Base-by-base conservation (phyloP, 1,140 invertebrate species). In the Diorhabda sublineata region DNA sequence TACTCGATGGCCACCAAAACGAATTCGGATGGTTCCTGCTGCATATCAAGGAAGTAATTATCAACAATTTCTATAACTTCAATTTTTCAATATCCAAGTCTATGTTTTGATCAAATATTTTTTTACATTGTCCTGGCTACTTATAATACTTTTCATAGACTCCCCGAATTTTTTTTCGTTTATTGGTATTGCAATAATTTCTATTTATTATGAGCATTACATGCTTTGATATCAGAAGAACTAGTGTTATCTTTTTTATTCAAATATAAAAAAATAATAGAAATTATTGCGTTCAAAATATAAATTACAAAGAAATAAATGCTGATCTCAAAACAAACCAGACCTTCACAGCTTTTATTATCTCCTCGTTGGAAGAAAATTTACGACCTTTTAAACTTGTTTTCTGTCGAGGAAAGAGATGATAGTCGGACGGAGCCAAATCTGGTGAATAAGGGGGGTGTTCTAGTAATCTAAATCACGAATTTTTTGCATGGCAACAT, bases 221-320 rank as follows among this genome's bases (percentile, higher is more conserved):
- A 52, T 52, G 45, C 45, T 52, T 52, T 9, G 5, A 52, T 52
- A 52, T 52, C 45, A 52, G 45, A 26, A 26, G 26, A 52, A 52
- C 45, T 52, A 52, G 45, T 52, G 45, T 52, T 52, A 52, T 52
- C 5, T 52, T 2, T 52, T 52, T 52, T 5, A 52, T 52, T 52
- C 45, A 52, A 52, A 52, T 52, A 0, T 52, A 52, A 52, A 52
- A 52, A 52, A 52, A 52, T 52, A 52, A 52, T 52, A 52, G 1
- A 2, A 52, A 52, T 52, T 52, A 52, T 52, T 6, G 45, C 43
- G 9, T 64, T 64, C 42, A 57, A 57, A 66, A 67, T 11, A 61
- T 67, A 59, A 67, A 67, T 59, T 26, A 61, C 7, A 11, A 43
- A 60, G 58, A 66, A 58, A 58, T 66, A n/a, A 66, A 66, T 58